Conservation (phyloP, 2,113 vertebrate species). For the Poeciliopsis occidentalis region DNA sequence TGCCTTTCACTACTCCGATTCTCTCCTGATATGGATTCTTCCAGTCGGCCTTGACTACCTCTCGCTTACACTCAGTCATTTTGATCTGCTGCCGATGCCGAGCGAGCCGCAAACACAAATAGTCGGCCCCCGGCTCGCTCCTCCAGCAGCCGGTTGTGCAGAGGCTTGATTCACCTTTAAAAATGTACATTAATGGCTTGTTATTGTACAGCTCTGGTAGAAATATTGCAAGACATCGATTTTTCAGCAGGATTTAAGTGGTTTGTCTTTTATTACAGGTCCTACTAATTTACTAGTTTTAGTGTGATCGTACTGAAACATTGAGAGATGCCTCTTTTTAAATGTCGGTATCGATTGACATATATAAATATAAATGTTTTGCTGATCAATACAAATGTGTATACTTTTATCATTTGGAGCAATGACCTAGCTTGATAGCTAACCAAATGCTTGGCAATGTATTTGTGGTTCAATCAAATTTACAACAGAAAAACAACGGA, state of each 20-base stretch:
- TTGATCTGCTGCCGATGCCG: slow-evolving; percentile 36
- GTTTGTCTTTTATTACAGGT: not conserved
- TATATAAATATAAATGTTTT: too few relatives aligned
- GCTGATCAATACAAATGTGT: not conserved
- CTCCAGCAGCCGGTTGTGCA: slow-evolving; percentile 7
- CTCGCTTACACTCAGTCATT: slow-evolving; percentile 44
- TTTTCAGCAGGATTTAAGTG: not conserved
- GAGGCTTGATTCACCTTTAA: slow-evolving; percentile 31
- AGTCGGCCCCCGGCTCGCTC: slow-evolving; percentile 3
- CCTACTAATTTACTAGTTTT: not conserved
- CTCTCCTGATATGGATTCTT: slow-evolving; percentile 59
- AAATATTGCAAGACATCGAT: not conserved
- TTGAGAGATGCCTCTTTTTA: not conserved
- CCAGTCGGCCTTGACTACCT: slow-evolving; percentile 55
- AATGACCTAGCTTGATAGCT: not conserved
- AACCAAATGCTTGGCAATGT: not conserved
- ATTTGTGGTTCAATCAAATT: not conserved
- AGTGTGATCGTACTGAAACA: not conserved
- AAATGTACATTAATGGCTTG: slow-evolving; percentile 1
- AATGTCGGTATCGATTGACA: not conserved
- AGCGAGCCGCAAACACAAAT: slow-evolving; percentile 45
- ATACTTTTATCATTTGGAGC: not conserved
- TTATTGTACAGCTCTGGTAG: not conserved
- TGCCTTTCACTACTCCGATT: slow-evolving; percentile 46
- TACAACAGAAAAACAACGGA: not conserved